phyloP scores from a whole-genome alignment of 2,888 invertebrate genomes.

The Netelia melanura region DNA sequence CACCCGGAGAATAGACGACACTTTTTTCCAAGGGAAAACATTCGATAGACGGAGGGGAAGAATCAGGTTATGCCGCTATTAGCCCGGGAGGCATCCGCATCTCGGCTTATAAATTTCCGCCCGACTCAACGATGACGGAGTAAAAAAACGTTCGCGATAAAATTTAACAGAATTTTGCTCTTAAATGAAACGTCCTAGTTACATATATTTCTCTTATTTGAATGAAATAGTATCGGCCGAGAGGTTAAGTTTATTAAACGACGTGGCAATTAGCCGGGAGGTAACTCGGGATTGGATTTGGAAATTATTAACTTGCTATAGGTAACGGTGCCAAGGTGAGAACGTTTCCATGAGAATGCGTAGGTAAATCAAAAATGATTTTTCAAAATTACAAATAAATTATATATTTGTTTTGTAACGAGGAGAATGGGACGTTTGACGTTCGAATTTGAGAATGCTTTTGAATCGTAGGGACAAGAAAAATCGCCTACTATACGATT shows the following conservation, averaged over 20 bases:
- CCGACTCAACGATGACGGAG: background rate
- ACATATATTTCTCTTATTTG: too few relatives aligned
- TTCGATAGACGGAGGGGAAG: conserved; percentile 21
- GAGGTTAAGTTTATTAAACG: too few relatives aligned
- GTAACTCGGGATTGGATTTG: too few relatives aligned
- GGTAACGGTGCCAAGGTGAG: too few relatives aligned
- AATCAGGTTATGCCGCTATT: conserved; percentile 27
- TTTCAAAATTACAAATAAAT: too few relatives aligned
- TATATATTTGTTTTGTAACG: background rate
- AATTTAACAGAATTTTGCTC: background rate
- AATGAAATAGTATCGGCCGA: too few relatives aligned
- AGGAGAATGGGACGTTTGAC: background rate
- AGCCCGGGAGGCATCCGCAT: conserved; percentile 26
- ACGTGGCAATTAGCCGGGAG: too few relatives aligned
- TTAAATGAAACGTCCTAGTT: too few relatives aligned
- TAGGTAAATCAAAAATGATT: too few relatives aligned
- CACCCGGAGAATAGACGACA: conserved; percentile 30
- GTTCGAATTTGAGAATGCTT: background rate
- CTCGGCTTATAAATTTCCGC: background rate
- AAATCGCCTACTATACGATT: conserved; percentile 4
- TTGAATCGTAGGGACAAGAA: background rate
- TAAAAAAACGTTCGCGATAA: background rate
- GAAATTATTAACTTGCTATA: too few relatives aligned
- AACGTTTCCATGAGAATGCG: too few relatives aligned
- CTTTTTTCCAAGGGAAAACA: conserved; percentile 27